These are phyloP conservation scores for Hippocampus barbouri DNA, from an alignment of 2,113 vertebrate species.

Conservation along the genomic window DNA sequence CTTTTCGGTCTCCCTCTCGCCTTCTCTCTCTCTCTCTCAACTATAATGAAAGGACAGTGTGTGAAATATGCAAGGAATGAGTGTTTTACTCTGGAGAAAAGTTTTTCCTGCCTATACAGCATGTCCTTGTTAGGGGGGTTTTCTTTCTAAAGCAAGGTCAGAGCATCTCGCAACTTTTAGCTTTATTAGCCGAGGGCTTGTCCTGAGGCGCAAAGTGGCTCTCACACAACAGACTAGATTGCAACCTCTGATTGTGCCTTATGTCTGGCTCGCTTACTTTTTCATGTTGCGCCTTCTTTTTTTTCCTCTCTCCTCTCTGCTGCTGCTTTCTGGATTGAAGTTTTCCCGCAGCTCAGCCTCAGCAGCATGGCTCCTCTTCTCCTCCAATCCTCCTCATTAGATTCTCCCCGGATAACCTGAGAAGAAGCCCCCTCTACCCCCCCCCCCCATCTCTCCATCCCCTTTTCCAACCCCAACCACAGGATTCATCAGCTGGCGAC, in stretches of 20 bases:
- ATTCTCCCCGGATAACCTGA: constrained; percentile 69
- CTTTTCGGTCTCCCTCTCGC: constrained; percentile 34
- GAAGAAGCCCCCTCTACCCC: constrained; percentile 61
- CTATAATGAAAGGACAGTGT: constrained; percentile 57
- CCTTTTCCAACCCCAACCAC: constrained; percentile 62
- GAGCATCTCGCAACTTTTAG: constrained; percentile 64
- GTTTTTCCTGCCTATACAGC: constrained; percentile 51
- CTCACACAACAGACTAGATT: constrained; percentile 56
- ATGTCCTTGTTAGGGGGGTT: constrained; percentile 69
- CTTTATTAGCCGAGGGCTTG: constrained; percentile 67
- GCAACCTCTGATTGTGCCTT: constrained; percentile 62
- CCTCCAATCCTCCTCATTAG: constrained; percentile 69
- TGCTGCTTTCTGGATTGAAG: constrained; percentile 52
- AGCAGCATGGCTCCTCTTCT: constrained; percentile 38
- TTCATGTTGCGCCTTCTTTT: constrained; percentile 48
- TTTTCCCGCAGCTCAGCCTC: constrained; percentile 46
- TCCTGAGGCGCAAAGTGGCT: constrained; percentile 62
- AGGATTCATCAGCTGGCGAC: constrained; percentile 71
- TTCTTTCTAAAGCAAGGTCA: constrained; percentile 66
- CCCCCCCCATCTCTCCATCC: constrained; percentile 49
- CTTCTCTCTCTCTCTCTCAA: constrained; percentile 41
- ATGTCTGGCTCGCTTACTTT: constrained; percentile 54
- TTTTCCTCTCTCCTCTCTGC: constrained; percentile 40
- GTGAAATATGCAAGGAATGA: constrained; percentile 50
- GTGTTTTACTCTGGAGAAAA: constrained; percentile 62